A percentile compares a stretch with the other conserved stretches of the same genome.
Conservation (phyloP, 2,888 invertebrate genomes). For the Chrysotoxum bicinctum region DNA sequence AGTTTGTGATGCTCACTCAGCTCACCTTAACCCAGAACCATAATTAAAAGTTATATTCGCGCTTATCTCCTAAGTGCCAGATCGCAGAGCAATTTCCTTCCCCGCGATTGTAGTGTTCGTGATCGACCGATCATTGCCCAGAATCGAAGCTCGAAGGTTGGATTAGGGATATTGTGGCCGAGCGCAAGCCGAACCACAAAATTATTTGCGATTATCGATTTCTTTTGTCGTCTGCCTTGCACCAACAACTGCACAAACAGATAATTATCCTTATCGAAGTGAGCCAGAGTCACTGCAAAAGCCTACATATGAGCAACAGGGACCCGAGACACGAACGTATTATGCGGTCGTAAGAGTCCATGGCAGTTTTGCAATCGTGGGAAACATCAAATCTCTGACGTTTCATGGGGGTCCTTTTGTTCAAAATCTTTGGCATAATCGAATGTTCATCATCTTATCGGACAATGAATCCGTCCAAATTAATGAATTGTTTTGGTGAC, state of each 20-base stretch:
- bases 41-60: constrained; percentile 71
- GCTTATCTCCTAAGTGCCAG: constrained; percentile 70
- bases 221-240: constrained; percentile 65
- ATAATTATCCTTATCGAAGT: constrained; percentile 65
- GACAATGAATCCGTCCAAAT: constrained; percentile 33
- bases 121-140: constrained; percentile 51
- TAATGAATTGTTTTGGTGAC: constrained; percentile 57
- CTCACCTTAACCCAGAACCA: constrained; percentile 41
- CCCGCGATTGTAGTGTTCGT: constrained; percentile 39
- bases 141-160: constrained; percentile 2
- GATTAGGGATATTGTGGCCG: constrained; percentile 4
- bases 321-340: not conserved
- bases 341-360: not conserved
- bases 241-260: constrained; percentile 51
- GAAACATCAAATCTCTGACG: constrained; percentile 65
- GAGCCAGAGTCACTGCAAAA: constrained; percentile 4
- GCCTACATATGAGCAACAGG: not conserved
- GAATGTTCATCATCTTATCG: constrained; percentile 51
- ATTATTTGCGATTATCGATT: constrained; percentile 71
- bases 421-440: constrained; percentile 13
- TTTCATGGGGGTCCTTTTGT: constrained; percentile 70
- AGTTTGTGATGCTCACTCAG: not conserved
- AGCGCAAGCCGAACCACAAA: constrained; percentile 39
- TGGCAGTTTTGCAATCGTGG: constrained; percentile 56
- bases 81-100: constrained; percentile 56